Base-by-base conservation (phyloP, 2,888 invertebrate species). In the Teinopalpus imperialis region DNA sequence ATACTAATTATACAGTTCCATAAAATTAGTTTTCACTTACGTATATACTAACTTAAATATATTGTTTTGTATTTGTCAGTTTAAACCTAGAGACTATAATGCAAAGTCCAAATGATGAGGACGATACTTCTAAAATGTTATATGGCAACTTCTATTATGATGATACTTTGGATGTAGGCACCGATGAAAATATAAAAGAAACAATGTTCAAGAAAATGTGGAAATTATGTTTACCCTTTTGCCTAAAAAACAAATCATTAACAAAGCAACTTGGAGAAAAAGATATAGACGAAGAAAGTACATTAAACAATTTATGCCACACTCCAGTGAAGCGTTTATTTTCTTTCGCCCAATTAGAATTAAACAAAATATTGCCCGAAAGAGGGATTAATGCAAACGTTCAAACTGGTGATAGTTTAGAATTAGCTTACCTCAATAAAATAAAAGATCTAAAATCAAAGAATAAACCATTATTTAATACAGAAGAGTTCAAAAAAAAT, bases 391-490 rank as follows among this genome's bases (percentile, higher is more conserved):
- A 81, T 26, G 61, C 48, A 27, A 66, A 58, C 2, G 68, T 79
- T 1, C 87, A 87, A 68, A 86, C 87, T 0, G 76, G 74, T 18
- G 66, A 66, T 1, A 81, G 80, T 54, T 63, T 82, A 43, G 74
- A 78, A 56, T 63, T 75, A 39, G 40, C 53, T 24, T 13, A 46
- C 16, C 14, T 50, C 1, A 13, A 47, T 32, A 13, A 45, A 35
- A 21, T 37, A 45, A 45, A 48, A 23, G 24, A 40, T 27, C 37
- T 34, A n/a, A 31, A 46, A 2, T 24, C 13, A 2, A 20, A 43
- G 9, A 16, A 18, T 8, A 30, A 34, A 16, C 10, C 8, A 4
- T n/a, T 41, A 9, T 14, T 30, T 30, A 24, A 9, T 2, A 43
- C 21, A 23, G 3, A 13, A 3, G 24, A 30, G n/a, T 0, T n/a